Conservation (phyloP, 2,888 invertebrate genomes). For the Scaptomyza tumidula region DNA sequence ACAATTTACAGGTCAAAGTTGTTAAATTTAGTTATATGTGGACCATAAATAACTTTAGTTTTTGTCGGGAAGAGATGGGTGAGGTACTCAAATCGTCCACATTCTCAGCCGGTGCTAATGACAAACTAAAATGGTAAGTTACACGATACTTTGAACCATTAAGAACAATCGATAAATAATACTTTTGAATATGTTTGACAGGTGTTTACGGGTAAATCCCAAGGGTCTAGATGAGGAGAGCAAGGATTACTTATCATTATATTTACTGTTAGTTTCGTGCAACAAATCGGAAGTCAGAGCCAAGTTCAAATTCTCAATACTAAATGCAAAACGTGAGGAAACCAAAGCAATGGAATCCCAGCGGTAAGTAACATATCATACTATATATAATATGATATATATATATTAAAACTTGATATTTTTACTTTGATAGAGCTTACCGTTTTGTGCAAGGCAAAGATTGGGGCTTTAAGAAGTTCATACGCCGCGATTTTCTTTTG, state of each 20-base stretch:
- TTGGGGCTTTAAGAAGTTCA: conserved; percentile 99
- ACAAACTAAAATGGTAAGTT: conserved; percentile 98
- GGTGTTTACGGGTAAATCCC: conserved; percentile 99
- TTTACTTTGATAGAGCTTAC: conserved; percentile 90
- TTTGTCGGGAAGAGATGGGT: conserved; percentile 99
- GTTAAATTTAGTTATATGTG: conserved; percentile 99
- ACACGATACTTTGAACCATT: no score
- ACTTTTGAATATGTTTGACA: conserved; percentile 71
- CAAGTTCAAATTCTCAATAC: conserved; percentile 99
- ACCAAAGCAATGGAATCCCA: conserved; percentile 99
- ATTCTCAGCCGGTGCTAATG: conserved; percentile 99
- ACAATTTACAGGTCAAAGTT: conserved; percentile 96
- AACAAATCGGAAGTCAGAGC: conserved; percentile 99
- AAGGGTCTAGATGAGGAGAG: conserved; percentile 99
- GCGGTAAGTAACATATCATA: conserved; percentile 79
- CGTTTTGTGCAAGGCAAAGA: conserved; percentile 99
- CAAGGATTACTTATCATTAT: conserved; percentile 99
- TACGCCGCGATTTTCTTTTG: conserved; percentile 98
- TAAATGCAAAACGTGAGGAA: conserved; percentile 99
- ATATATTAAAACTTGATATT: no score
- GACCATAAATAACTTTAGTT: conserved; percentile 99
- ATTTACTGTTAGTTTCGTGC: conserved; percentile 99
- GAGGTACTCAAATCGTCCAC: conserved; percentile 99
- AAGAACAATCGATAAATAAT: no score
- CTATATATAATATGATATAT: neutral